These are phyloP conservation scores for Ceuthmochares aereus DNA, from an alignment of 2,113 vertebrate species.

Conservation along the genomic window DNA sequence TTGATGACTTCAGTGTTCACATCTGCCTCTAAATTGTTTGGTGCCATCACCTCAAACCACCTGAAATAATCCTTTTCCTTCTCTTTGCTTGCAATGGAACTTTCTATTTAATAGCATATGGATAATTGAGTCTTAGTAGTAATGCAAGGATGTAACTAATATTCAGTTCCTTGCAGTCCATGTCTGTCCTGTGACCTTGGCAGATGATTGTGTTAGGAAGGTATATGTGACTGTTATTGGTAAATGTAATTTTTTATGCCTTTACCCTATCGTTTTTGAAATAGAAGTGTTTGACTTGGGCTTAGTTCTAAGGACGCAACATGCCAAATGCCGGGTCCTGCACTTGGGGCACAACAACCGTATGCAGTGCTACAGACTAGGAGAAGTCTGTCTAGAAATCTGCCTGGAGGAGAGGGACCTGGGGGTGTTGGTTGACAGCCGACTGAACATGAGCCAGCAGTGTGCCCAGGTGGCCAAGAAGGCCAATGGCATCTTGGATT, in stretches of 20 bases:
- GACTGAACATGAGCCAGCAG: too few species aligned
- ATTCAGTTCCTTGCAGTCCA: neutral
- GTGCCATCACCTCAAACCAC: neutral
- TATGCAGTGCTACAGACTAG: too few species aligned
- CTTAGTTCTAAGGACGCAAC: neutral
- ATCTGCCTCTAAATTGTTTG: neutral
- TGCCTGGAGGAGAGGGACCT: too few species aligned
- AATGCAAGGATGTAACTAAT: neutral
- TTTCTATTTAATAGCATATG: neutral
- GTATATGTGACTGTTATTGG: neutral
- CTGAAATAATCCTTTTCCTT: neutral
- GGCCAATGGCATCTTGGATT: too few species aligned
- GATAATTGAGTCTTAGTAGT: neutral
- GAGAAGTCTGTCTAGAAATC: too few species aligned
- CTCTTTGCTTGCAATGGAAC: neutral
- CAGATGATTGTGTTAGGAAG: neutral
- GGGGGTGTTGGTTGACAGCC: too few species aligned
- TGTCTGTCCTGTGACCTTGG: neutral
- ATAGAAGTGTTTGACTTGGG: neutral
- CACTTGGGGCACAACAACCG: too few species aligned
- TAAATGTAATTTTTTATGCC: neutral
- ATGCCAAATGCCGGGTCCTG: too few species aligned
- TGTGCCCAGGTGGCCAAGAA: too few species aligned
- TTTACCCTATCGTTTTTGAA: neutral
- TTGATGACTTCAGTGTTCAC: neutral